A percentile compares a stretch with the other conserved stretches of the same genome.
Evolutionary conservation across 2,113 vertebrate species (phyloP).

Genomic region (Coreoperca whiteheadi): DNA sequence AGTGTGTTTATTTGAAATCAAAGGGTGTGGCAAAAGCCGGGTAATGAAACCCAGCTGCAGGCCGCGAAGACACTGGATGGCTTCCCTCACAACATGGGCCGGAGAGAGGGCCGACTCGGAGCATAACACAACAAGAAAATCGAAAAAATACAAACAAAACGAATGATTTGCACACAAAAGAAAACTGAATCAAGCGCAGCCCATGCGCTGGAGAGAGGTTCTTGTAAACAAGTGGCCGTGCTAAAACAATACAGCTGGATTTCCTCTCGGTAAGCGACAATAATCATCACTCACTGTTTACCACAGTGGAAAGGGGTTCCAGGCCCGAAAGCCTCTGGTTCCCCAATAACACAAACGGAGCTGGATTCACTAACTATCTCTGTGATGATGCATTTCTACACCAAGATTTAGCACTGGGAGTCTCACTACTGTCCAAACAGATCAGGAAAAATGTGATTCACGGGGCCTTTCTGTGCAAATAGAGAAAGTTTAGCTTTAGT

Average conservation of each 20-base stretch:
- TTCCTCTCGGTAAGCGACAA: slow-evolving; percentile 65
- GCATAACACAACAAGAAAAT: slow-evolving; percentile 73
- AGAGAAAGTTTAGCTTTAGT: slow-evolving; percentile 29
- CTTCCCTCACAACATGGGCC: slow-evolving; percentile 57
- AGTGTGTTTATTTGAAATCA: slow-evolving; percentile 71
- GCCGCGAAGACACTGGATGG: slow-evolving; percentile 56
- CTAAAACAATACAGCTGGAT: slow-evolving; percentile 85
- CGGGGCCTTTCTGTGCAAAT: slow-evolving; percentile 30
- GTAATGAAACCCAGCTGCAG: slow-evolving; percentile 77
- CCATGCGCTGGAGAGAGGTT: slow-evolving; percentile 61
- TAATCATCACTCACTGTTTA: slow-evolving; percentile 80
- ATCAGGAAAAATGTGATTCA: slow-evolving; percentile 52
- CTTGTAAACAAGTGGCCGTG: slow-evolving; percentile 80
- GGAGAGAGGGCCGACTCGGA: slow-evolving; percentile 39
- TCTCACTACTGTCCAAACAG: slow-evolving; percentile 69
- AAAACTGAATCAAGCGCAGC: slow-evolving; percentile 60
- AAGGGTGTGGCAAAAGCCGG: slow-evolving; percentile 68
- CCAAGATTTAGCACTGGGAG: slow-evolving; percentile 36
- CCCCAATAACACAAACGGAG: slow-evolving; percentile 67
- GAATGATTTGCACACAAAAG: slow-evolving; percentile 80
- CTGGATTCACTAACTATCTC: slow-evolving; percentile 63
- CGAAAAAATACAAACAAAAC: slow-evolving; percentile 76
- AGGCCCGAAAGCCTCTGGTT: slow-evolving; percentile 62
- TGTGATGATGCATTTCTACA: slow-evolving; percentile 51
- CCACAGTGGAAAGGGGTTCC: slow-evolving; percentile 55